Evolutionary conservation across 2,797 vertebrate species (phyloP), one percentile per base, ranked within the genome.

Genomic region (Tangara arthus): DNA sequence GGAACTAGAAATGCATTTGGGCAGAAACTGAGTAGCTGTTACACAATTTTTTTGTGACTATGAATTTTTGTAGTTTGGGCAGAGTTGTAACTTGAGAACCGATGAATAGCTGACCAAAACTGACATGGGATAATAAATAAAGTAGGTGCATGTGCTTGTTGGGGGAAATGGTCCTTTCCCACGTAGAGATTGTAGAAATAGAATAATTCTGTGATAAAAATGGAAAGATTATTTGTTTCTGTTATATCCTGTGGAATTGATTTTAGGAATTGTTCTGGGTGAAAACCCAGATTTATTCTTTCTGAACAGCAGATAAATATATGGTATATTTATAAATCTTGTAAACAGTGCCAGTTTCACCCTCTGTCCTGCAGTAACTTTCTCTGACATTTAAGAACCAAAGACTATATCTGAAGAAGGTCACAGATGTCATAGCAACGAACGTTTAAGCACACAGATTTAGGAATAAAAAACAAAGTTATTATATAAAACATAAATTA

Each of bases 371-470:
- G 5, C 46, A 57, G 39, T 59, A 70, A 39, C 28, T 63, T 72
- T 66, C 77, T 90, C 59, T 87, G 86, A 73, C 80, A 66, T 81
- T 71, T 73, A 70, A 49, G 41, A 90, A 84, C 27, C 17, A 79
- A 69, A 80, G 66, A 22, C 34, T 49, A 0, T 49, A 72, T 76
- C 34, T 66, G 57, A 60, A 87, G 52, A 85, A 83, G 81, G 56
- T 89, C 44, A 53, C 26, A 68, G 66, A 72, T 72, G 47, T 88
- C 64, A 61, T 11, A 83, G 26, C 59, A 90, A 68, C 47, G 30
- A 82, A 70, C 23, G 23, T 34, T 28, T 30, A 52, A 57, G 8
- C 26, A 53, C 24, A 39, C 1, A 3, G 27, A 59, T 70, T 64
- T 53, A 61, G 61, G 35, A 82, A 57, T 53, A 35, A 30, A 20